These are phyloP conservation scores for Xanthostigma xanthostigma DNA, from an alignment of 2,888 invertebrate species.

Conservation along the genomic window DNA sequence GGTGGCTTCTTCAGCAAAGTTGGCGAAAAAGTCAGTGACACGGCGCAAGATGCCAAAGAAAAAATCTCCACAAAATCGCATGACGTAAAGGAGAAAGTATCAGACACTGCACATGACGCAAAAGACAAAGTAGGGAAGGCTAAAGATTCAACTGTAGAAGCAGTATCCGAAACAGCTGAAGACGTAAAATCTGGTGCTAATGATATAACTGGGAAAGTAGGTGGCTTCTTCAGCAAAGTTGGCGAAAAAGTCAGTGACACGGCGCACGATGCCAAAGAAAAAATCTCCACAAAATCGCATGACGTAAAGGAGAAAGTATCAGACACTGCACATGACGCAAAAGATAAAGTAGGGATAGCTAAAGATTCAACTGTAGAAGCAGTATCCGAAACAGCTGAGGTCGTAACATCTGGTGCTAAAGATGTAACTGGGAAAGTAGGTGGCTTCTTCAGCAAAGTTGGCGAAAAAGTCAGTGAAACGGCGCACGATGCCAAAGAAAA, in stretches of 20 bases:
- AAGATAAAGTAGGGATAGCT: background rate
- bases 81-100: no score
- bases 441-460: slow-evolving; percentile 11
- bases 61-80: background rate
- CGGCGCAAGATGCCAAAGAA: background rate
- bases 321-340: slow-evolving; percentile 3
- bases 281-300: background rate
- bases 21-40: slow-evolving; percentile 1
- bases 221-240: background rate
- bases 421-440: slow-evolving; percentile 10
- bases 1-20: slow-evolving; percentile 17
- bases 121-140: no score
- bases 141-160: no score
- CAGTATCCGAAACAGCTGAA: no score
- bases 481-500: no score
- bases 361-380: slow-evolving; percentile 3
- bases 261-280: slow-evolving; percentile 9
- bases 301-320: no score
- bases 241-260: slow-evolving; percentile 3
- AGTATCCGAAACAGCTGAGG: slow-evolving; percentile 8
- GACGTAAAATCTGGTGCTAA: background rate
- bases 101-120: no score
- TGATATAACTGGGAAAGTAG: slow-evolving; percentile 1
- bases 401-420: slow-evolving; percentile 7
- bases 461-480: slow-evolving; percentile 7